Conservation (phyloP, 1,140 invertebrate genomes). For the Intoshia linei region DNA sequence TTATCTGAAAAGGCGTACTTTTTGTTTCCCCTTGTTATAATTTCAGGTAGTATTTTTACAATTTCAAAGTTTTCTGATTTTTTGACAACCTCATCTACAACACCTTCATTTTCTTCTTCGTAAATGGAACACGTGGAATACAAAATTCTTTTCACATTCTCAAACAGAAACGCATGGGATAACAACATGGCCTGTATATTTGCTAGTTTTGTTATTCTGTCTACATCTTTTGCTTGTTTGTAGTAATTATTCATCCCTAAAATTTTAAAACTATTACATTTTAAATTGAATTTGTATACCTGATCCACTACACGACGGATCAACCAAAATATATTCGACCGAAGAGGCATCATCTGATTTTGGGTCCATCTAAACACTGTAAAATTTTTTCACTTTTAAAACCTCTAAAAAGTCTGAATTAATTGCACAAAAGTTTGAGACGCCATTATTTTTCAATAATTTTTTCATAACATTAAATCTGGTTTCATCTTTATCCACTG, state of each 20-base stretch:
- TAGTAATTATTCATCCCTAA: too few species aligned
- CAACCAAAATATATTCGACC: constrained; percentile 58
- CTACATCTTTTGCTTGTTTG: too few species aligned
- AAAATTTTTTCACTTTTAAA: too few species aligned
- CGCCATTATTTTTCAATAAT: constrained; percentile 25
- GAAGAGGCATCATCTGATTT: constrained; percentile 27
- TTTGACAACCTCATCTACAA: constrained; percentile 30
- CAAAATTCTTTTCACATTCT: constrained; percentile 43
- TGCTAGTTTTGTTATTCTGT: too few species aligned
- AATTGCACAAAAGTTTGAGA: constrained; percentile 28
- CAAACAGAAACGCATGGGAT: constrained; percentile 48
- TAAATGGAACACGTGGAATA: constrained; percentile 75
- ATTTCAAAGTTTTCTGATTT: constrained; percentile 11
- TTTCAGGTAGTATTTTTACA: constrained; percentile 8
- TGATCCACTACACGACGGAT: constrained; percentile 73
- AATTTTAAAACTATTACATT: constrained; percentile 1
- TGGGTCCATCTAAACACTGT: constrained; percentile 34
- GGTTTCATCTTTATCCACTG: constrained; percentile 37
- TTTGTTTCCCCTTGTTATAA: constrained; percentile 5
- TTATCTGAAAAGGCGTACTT: constrained; percentile 9
- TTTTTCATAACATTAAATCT: constrained; percentile 28
- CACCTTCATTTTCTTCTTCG: constrained; percentile 60
- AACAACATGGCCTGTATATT: constrained; percentile 50
- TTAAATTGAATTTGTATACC: too few species aligned
- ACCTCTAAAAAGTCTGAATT: constrained; percentile 10